phyloP scores from a whole-genome alignment of 92 coral and sea anemone species.

The Muricea muricata region DNA sequence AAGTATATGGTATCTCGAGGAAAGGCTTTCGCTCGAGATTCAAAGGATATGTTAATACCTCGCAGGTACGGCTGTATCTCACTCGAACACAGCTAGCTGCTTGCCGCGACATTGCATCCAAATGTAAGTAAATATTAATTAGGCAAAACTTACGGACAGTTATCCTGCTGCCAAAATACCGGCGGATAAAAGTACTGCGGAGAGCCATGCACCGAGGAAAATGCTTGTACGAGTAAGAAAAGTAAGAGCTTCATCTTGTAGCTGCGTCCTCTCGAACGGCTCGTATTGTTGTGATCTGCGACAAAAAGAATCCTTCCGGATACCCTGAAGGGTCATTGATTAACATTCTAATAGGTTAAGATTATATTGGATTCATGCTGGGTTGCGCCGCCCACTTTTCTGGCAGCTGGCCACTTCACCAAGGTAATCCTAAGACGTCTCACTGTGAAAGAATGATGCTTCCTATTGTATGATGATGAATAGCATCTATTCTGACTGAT shows the following conservation, averaged over 20 bases:
- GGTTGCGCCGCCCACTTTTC: not conserved
- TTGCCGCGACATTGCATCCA: not conserved
- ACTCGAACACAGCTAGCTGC: too few species aligned
- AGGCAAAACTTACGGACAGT: not conserved
- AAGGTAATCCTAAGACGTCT: not conserved
- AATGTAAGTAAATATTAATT: not conserved
- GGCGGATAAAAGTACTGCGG: not conserved
- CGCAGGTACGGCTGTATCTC: too few species aligned
- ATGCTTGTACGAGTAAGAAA: not conserved
- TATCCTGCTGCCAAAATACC: not conserved
- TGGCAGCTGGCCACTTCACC: not conserved
- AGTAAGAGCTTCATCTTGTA: not conserved
- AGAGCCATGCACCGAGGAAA: not conserved
- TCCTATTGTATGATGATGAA: not conserved
- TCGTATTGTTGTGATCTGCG: not conserved
- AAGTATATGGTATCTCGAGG: too few species aligned
- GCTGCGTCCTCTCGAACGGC: not conserved
- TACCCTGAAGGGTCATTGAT: constrained; percentile 20
- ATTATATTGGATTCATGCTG: not conserved
- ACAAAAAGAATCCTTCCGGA: not conserved
- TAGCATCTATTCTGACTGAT: too few species aligned
- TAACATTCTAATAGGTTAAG: constrained; percentile 9
- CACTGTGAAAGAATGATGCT: not conserved
- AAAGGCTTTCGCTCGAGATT: too few species aligned
- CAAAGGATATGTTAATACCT: too few species aligned